phyloP scores from a whole-genome alignment of 2,888 invertebrate species.

The Nymphalis c-album region DNA sequence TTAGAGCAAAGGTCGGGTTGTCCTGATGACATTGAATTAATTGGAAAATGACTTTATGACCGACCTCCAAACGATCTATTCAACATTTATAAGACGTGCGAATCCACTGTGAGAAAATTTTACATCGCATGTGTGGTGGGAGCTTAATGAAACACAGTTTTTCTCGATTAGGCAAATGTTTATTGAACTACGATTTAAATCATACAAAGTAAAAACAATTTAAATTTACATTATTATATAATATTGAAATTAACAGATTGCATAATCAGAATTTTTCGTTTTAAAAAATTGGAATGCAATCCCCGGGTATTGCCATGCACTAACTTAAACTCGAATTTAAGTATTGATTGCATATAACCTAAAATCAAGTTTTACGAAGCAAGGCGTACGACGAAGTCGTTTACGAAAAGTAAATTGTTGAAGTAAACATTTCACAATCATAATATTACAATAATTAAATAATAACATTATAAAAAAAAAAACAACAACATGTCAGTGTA shows the following conservation, averaged over 20 bases:
- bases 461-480: constrained; percentile 51
- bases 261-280: constrained; percentile 78
- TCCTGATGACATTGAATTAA: constrained; percentile 75
- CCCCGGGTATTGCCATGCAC: constrained; percentile 78
- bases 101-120: constrained; percentile 58
- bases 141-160: constrained; percentile 44
- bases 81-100: constrained; percentile 53
- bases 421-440: constrained; percentile 71
- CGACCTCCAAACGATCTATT: constrained; percentile 66
- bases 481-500: constrained; percentile 59
- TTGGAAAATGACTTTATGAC: constrained; percentile 74
- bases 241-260: constrained; percentile 61
- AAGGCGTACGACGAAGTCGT: constrained; percentile 60
- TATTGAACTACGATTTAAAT: constrained; percentile 65
- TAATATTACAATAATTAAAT: constrained; percentile 44
- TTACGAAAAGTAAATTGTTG: constrained; percentile 62
- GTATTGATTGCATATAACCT: constrained; percentile 54
- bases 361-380: constrained; percentile 76
- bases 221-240: constrained; percentile 39
- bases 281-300: constrained; percentile 75
- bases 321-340: constrained; percentile 75
- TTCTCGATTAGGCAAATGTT: constrained; percentile 58
- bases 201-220: constrained; percentile 53
- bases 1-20: constrained; percentile 58
- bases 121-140: constrained; percentile 32